phyloP scores from a whole-genome alignment of 2,888 invertebrate species.

The Anoncus sp. region DNA sequence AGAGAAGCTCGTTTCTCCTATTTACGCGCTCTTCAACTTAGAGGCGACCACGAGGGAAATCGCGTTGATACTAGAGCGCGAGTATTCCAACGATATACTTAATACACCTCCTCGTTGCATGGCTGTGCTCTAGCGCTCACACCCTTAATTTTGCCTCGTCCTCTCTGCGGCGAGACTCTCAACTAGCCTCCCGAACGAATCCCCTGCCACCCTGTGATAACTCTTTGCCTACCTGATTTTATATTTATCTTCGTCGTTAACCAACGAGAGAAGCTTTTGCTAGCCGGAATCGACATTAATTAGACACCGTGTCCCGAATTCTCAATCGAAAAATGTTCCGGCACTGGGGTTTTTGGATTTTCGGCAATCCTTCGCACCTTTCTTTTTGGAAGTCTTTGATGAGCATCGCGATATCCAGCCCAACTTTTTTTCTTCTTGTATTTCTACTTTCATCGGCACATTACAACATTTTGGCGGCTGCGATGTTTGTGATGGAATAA shows the following conservation, averaged over 20 bases:
- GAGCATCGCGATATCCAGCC: too few relatives aligned
- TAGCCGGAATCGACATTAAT: constrained; percentile 37
- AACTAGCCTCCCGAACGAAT: constrained; percentile 36
- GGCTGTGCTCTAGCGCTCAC: too few relatives aligned
- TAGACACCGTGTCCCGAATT: constrained; percentile 22
- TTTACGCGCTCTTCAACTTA: constrained; percentile 65
- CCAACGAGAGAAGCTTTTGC: constrained; percentile 5
- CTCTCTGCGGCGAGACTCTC: constrained; percentile 28
- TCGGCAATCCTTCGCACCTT: too few relatives aligned
- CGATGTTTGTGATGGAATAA: constrained; percentile 29
- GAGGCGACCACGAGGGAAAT: constrained; percentile 30
- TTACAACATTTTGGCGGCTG: too few relatives aligned
- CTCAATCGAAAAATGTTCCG: not conserved
- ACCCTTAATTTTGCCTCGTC: constrained; percentile 24
- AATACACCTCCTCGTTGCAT: constrained; percentile 25
- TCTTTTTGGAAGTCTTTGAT: too few relatives aligned
- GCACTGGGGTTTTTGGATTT: too few relatives aligned
- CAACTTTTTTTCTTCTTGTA: too few relatives aligned
- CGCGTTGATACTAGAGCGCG: constrained; percentile 4
- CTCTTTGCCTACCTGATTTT: constrained; percentile 46
- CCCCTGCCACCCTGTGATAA: constrained; percentile 11
- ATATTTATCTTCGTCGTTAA: constrained; percentile 57
- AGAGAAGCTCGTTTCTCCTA: constrained; percentile 58
- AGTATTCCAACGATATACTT: constrained; percentile 27
- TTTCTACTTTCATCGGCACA: too few relatives aligned